These are phyloP conservation scores for Eretmocerus hayati DNA, from an alignment of 2,888 invertebrate genomes.

Conservation along the genomic window DNA sequence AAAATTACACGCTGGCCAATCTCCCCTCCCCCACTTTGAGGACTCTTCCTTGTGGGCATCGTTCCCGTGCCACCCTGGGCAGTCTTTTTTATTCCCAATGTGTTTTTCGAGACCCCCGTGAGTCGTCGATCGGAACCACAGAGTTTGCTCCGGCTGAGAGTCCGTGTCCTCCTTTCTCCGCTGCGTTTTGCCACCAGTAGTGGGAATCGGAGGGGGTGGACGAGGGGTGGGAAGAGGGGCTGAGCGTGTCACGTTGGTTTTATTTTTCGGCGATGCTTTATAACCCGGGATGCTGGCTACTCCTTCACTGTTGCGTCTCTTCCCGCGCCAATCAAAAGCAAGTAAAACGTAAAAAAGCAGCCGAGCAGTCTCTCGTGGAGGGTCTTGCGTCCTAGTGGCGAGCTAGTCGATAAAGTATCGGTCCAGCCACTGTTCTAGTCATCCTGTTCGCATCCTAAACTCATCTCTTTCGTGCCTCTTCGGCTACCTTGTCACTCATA, in stretches of 20 bases:
- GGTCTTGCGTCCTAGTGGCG: constrained; percentile 32
- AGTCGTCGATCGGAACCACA: constrained; percentile 10
- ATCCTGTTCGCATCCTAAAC: neutral
- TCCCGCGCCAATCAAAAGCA: constrained; percentile 41
- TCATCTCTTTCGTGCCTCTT: neutral
- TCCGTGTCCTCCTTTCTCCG: neutral
- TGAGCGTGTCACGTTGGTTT: constrained; percentile 31
- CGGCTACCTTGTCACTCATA: too few relatives aligned
- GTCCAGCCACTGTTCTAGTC: constrained; percentile 23
- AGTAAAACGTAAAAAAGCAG: constrained; percentile 44
- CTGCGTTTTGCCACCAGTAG: constrained; percentile 8
- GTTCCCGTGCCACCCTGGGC: constrained; percentile 13
- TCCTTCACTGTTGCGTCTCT: constrained; percentile 22
- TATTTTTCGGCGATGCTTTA: constrained; percentile 44
- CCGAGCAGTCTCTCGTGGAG: constrained; percentile 35
- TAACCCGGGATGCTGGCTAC: constrained; percentile 28
- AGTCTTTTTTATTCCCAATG: neutral
- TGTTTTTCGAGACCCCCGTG: constrained; percentile 4
- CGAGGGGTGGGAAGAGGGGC: too few relatives aligned
- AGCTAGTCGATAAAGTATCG: constrained; percentile 38
- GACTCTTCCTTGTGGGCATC: constrained; percentile 7
- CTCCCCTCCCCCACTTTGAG: constrained; percentile 20
- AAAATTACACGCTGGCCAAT: constrained; percentile 46
- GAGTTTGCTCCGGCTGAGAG: too few relatives aligned
- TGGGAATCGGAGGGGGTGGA: constrained; percentile 26